A percentile compares a stretch with the other conserved stretches of the same genome.
Conservation (phyloP, 64 coral and sea anemone genomes). For the Cladopsammia gracilis region DNA sequence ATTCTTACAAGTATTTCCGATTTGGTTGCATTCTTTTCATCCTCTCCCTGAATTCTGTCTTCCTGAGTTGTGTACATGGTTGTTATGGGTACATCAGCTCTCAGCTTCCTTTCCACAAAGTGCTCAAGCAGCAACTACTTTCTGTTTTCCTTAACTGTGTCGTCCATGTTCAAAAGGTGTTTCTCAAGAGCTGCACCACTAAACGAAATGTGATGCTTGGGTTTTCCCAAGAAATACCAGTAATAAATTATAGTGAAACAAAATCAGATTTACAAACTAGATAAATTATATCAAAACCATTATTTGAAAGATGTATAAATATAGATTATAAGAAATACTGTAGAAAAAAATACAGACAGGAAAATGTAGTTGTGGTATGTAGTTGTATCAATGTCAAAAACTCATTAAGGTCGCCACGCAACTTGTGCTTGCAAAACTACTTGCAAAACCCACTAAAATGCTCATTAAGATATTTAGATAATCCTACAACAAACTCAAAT, state of each 20-base stretch:
- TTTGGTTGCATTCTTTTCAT: background rate
- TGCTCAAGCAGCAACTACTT: background rate
- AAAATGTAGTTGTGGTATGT: no score
- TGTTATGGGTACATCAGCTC: background rate
- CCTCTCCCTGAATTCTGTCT: background rate
- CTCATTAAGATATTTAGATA: no score
- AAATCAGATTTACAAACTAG: no score
- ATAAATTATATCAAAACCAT: no score
- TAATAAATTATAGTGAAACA: background rate
- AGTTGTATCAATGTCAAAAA: no score
- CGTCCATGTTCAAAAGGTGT: background rate
- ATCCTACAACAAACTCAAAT: no score
- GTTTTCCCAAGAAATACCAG: background rate
- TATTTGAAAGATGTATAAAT: no score
- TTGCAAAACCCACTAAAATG: no score
- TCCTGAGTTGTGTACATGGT: background rate
- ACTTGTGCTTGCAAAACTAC: no score
- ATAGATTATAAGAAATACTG: no score
- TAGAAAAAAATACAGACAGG: no score
- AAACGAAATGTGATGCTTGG: background rate
- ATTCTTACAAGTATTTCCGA: background rate
- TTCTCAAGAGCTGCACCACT: background rate
- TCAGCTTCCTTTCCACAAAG: background rate
- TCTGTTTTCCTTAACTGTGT: background rate
- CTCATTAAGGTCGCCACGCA: no score